These are phyloP conservation scores for Leistus spinibarbis DNA, from an alignment of 2,888 invertebrate genomes.

Conservation along the genomic window DNA sequence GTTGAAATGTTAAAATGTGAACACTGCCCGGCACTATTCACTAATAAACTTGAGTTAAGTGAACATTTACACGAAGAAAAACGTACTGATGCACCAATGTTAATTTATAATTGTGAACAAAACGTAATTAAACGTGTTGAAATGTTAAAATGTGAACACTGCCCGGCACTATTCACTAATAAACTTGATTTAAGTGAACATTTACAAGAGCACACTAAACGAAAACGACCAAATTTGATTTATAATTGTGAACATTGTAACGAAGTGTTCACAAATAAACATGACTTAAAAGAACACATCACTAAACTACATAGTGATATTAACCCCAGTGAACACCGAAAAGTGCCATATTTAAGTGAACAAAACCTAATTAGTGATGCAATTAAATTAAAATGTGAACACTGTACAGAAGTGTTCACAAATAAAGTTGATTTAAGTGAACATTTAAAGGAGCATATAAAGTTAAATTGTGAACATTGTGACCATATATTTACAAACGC, in stretches of 20 bases:
- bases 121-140: conserved; percentile 44
- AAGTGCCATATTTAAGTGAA: background rate
- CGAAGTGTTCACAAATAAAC: conserved; percentile 42
- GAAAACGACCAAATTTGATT: conserved; percentile 42
- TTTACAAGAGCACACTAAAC: conserved; percentile 43
- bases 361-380: background rate
- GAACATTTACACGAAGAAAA: too few species aligned
- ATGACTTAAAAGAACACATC: conserved; percentile 43
- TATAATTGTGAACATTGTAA: conserved; percentile 45
- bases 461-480: background rate
- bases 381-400: background rate
- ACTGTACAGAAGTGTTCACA: background rate
- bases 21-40: too few species aligned
- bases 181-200: conserved; percentile 44
- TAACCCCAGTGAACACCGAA: too few species aligned
- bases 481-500: too few species aligned
- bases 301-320: background rate
- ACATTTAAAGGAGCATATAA: conserved; percentile 17
- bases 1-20: too few species aligned
- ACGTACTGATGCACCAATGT: too few species aligned
- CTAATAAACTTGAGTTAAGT: too few species aligned
- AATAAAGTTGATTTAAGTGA: conserved; percentile 18
- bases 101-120: too few species aligned
- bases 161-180: conserved; percentile 45
- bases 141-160: too few species aligned